Percentiles rank a stretch among this genome's conserved stretches.
These are phyloP conservation scores for Pogonus chalceus DNA, from an alignment of 1,140 invertebrate species.

Conservation along the genomic window DNA sequence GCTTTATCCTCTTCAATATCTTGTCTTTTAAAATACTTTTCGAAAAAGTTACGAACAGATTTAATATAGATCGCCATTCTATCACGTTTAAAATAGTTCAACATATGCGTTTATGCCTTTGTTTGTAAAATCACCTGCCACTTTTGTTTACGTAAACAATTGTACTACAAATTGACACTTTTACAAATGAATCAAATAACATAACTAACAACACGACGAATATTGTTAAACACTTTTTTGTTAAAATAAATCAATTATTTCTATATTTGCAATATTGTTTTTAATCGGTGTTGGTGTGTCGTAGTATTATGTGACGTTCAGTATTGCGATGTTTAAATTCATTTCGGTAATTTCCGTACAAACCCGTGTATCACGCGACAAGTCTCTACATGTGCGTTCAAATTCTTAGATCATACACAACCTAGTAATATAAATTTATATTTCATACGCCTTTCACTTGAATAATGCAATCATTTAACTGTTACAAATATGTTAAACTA, in stretches of 20 bases:
- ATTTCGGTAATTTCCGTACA: neutral
- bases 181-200: neutral
- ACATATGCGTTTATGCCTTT: constrained; percentile 6
- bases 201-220: neutral
- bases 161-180: neutral
- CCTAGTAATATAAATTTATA: neutral
- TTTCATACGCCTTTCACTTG: neutral
- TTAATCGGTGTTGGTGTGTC: neutral
- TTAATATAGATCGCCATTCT: constrained; percentile 1
- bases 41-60: neutral
- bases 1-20: neutral
- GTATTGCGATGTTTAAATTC: constrained; percentile 5
- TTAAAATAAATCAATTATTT: neutral
- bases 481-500: neutral
- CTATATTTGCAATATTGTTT: constrained; percentile 5
- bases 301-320: constrained; percentile 6
- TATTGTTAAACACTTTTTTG: neutral
- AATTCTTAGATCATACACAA: neutral
- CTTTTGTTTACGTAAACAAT: constrained; percentile 1
- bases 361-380: neutral
- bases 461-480: neutral
- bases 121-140: constrained; percentile 4
- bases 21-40: neutral
- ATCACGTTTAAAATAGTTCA: constrained; percentile 3
- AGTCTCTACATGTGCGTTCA: neutral